These are phyloP conservation scores for Chloropsis cyanopogon DNA, from an alignment of 2,113 vertebrate genomes.

Conservation along the genomic window DNA sequence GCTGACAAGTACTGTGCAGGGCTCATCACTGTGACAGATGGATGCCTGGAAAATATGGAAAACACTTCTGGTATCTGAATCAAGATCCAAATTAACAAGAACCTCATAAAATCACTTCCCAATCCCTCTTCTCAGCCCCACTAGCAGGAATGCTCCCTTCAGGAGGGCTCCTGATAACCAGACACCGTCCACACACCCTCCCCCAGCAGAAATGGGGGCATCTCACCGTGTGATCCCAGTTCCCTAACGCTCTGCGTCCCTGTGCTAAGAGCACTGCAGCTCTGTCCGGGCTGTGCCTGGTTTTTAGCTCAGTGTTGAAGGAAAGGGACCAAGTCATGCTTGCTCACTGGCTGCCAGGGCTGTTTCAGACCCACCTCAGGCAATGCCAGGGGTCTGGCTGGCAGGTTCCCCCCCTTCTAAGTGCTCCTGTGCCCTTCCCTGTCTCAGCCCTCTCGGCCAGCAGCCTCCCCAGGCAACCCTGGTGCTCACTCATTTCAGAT, in stretches of 20 bases:
- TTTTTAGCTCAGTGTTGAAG: background rate
- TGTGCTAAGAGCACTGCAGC: background rate
- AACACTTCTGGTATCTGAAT: slow-evolving; percentile 59
- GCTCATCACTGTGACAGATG: slow-evolving; percentile 53
- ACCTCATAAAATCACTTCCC: background rate
- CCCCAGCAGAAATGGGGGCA: background rate
- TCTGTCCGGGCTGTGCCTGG: background rate
- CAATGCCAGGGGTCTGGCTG: background rate
- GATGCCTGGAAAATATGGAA: slow-evolving; percentile 54
- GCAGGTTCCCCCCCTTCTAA: background rate
- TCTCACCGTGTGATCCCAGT: background rate
- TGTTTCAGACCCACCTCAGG: background rate
- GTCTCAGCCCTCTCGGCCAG: background rate
- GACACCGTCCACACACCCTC: background rate
- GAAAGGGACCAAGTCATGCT: background rate
- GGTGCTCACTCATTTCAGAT: background rate
- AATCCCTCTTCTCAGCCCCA: background rate
- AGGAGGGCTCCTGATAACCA: background rate
- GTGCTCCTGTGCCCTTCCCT: background rate
- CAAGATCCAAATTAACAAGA: slow-evolving; percentile 56
- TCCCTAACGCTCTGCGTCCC: background rate
- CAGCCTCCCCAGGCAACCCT: fast-evolving
- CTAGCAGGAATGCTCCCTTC: background rate
- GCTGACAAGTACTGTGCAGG: slow-evolving; percentile 55
- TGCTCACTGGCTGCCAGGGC: background rate